phyloP scores from a whole-genome alignment of 2,113 vertebrate species.

The Dicentrarchus labrax region DNA sequence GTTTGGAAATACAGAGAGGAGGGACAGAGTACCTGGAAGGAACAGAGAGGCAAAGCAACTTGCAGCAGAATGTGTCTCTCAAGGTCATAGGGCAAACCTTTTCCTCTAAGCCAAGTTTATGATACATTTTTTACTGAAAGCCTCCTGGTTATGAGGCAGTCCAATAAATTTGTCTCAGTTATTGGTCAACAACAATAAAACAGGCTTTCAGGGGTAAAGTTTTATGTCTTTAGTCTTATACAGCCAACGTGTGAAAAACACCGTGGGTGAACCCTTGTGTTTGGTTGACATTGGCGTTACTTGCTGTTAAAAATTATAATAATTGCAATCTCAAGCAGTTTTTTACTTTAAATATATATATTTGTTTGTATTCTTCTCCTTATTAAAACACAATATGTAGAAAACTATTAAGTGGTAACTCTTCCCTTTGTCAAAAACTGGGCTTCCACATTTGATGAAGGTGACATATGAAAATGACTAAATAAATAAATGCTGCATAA shows the following conservation, averaged over 20 bases:
- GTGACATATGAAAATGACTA: not conserved
- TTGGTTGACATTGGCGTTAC: not conserved
- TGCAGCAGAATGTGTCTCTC: slow-evolving; percentile 53
- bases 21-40: slow-evolving; percentile 50
- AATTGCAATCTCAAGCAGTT: not conserved
- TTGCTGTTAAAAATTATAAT: not conserved
- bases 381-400: not conserved
- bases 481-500: rapidly evolving
- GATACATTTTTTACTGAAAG: slow-evolving; percentile 63
- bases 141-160: slow-evolving; percentile 62
- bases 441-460: not conserved
- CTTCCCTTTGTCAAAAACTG: not conserved
- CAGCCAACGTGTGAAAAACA: not conserved
- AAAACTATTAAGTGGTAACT: no score
- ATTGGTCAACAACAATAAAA: slow-evolving; percentile 71
- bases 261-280: not conserved
- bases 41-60: slow-evolving; percentile 49
- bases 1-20: slow-evolving; percentile 73
- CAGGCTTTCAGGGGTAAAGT: not conserved
- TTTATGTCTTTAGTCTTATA: not conserved
- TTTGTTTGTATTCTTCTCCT: not conserved
- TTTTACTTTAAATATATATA: not conserved
- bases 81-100: slow-evolving; percentile 76
- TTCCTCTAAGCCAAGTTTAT: slow-evolving; percentile 59
- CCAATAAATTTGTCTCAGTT: slow-evolving; percentile 64